These are phyloP conservation scores for Anthophora plumipes DNA, from an alignment of 2,888 invertebrate genomes.

Conservation along the genomic window DNA sequence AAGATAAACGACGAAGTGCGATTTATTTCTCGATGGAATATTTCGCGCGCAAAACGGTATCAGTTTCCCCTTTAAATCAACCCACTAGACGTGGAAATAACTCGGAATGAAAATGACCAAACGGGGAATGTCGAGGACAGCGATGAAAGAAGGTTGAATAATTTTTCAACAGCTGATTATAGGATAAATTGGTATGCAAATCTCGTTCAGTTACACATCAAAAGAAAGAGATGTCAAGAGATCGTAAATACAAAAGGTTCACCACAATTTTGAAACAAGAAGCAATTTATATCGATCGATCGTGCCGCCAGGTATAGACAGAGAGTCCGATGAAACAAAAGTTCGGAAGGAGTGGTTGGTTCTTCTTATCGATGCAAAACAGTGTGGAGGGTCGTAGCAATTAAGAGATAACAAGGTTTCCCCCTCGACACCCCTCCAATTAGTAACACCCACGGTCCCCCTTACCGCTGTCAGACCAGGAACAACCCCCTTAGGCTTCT, in stretches of 20 bases:
- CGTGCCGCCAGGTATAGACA: slow-evolving; percentile 27
- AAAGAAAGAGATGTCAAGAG: slow-evolving; percentile 15
- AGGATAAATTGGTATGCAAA: slow-evolving; percentile 6
- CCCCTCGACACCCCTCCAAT: slow-evolving; percentile 84
- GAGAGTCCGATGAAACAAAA: slow-evolving; percentile 55
- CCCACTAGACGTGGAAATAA: slow-evolving; percentile 5
- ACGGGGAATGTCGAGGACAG: background rate
- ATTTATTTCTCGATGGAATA: background rate
- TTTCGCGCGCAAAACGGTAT: background rate
- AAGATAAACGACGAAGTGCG: background rate
- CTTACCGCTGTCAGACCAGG: slow-evolving; percentile 71
- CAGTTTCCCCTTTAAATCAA: background rate
- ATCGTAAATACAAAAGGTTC: slow-evolving; percentile 29
- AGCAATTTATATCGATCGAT: slow-evolving; percentile 49
- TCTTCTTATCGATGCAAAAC: slow-evolving; percentile 84
- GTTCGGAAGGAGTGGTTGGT: slow-evolving; percentile 57
- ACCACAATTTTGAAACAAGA: slow-evolving; percentile 29
- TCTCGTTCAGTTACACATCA: background rate
- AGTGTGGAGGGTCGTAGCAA: slow-evolving; percentile 83
- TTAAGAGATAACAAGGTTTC: slow-evolving; percentile 85
- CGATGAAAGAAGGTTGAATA: background rate
- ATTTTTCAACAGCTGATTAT: slow-evolving; percentile 21
- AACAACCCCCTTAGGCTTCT: slow-evolving; percentile 69
- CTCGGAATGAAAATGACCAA: slow-evolving; percentile 30
- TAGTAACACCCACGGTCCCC: slow-evolving; percentile 82